phyloP scores from a whole-genome alignment of 2,888 invertebrate genomes.

The Tiphia femorata region DNA sequence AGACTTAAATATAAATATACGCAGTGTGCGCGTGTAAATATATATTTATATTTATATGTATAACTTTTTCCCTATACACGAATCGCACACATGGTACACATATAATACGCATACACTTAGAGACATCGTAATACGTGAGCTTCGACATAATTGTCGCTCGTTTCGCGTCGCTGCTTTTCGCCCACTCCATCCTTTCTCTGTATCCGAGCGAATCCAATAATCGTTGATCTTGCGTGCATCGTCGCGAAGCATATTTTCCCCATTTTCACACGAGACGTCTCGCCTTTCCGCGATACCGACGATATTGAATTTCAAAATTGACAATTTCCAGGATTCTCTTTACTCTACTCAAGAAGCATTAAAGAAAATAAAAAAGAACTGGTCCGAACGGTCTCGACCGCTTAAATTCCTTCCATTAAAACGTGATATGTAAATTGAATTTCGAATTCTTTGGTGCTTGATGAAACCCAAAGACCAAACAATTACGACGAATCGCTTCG shows the following conservation, averaged over 20 bases:
- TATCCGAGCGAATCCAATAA: slow-evolving; percentile 4
- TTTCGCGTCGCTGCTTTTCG: slow-evolving; percentile 1
- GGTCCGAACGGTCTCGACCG: too few relatives aligned
- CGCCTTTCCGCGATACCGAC: background rate
- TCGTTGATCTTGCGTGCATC: slow-evolving; percentile 4
- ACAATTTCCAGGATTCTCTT: too few relatives aligned
- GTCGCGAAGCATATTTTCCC: too few relatives aligned
- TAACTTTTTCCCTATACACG: slow-evolving; percentile 16
- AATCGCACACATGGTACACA: slow-evolving; percentile 17
- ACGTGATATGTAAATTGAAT: too few relatives aligned
- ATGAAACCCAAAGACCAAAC: too few relatives aligned
- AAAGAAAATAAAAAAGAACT: too few relatives aligned
- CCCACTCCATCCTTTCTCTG: background rate
- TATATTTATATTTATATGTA: slow-evolving; percentile 27
- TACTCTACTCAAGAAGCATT: too few relatives aligned
- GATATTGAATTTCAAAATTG: too few relatives aligned
- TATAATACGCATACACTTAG: slow-evolving; percentile 1
- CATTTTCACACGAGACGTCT: too few relatives aligned
- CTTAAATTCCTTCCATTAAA: too few relatives aligned
- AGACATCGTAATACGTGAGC: slow-evolving; percentile 37
- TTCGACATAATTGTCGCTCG: slow-evolving; percentile 3
- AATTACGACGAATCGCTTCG: too few relatives aligned
- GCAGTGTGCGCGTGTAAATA: slow-evolving; percentile 25
- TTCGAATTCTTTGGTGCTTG: too few relatives aligned
- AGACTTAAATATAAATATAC: slow-evolving; percentile 46